Evolutionary conservation across 2,797 vertebrate genomes (phyloP).

Genomic region (Pelobates cultripes): DNA sequence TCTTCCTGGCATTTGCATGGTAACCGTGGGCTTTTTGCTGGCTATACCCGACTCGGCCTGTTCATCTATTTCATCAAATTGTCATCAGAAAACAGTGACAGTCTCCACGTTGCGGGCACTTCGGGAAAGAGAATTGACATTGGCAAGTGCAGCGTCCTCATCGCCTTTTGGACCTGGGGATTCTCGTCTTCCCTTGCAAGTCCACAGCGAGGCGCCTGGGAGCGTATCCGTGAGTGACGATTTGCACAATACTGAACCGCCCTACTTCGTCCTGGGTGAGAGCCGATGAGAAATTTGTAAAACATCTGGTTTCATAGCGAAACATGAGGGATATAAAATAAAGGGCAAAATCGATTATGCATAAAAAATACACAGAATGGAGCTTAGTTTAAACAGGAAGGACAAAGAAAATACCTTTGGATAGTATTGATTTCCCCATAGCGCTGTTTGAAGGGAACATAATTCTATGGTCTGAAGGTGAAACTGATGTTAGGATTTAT

Average conservation of each 20-base stretch:
- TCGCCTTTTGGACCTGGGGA: conserved; percentile 68
- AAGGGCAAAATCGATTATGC: not conserved
- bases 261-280: conserved; percentile 98
- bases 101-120: conserved; percentile 94
- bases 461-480: too few relatives aligned
- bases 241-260: conserved; percentile 97
- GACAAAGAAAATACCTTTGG: too few relatives aligned
- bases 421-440: too few relatives aligned
- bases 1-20: conserved; percentile 50
- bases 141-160: conserved; percentile 80
- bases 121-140: conserved; percentile 91
- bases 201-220: conserved; percentile 93
- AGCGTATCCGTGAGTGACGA: conserved; percentile 95
- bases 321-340: too few relatives aligned
- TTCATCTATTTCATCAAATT: conserved; percentile 71
- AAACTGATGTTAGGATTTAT: too few relatives aligned
- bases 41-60: not conserved
- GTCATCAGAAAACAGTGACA: conserved; percentile 90
- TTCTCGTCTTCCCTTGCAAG: conserved; percentile 91
- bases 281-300: not conserved
- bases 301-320: too few relatives aligned
- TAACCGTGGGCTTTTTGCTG: conserved; percentile 60
- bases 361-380: too few relatives aligned
- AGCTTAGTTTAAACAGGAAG: too few relatives aligned
- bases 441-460: too few relatives aligned